Evolutionary conservation across 2,113 vertebrate genomes (phyloP), one percentile per base, ranked within the genome.

Genomic region (Catharus bicknelli): DNA sequence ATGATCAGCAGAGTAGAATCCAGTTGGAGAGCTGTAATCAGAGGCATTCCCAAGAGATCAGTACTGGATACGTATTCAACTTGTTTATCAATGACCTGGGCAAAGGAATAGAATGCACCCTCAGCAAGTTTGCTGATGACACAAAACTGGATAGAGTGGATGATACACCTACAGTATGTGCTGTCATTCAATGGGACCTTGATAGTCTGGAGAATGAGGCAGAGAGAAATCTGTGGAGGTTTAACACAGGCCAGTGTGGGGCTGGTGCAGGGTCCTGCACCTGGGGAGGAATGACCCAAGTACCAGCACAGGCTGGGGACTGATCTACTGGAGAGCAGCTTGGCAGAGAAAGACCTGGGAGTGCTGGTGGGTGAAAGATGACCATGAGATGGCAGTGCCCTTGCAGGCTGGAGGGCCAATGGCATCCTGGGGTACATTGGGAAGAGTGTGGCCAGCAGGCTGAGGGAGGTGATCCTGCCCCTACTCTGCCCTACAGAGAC

Each of bases 341-440:
- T 53, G 42, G 18, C 54, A 47, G 22, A 62, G 47, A 54, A 69
- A 27, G 40, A 29, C 4, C 19, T 47, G 23, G 48, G 5, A 20
- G 16, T 40, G 16, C 6, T 47, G 26, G 22, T 29, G 34, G 48
- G 2, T 40, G n/a, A 54, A n/a, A 54, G 48, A 0, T 62, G 64
- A 47, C 55, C 34, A n/a, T 0, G 19, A 53, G n/a, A 38, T 0
- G 0, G 18, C 27, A 29, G 26, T 16, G n/a, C 10, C 16, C 29
- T 13, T 25, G 29, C 10, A 62, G 48, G 40, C 23, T 55, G 32
- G 16, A 86, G 23, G 29, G 11, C 16, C n/a, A 17, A 0, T 21
- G 40, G 8, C 21, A 3, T 20, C 55, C 40, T 21, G 55, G 40
- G n/a, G 13, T 20, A 7, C 40, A 11, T 5, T 7, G 25, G 58